Evolutionary conservation across 2,888 invertebrate genomes (phyloP), one percentile per base, ranked within the genome.

Genomic region (Frankliniella fusca): DNA sequence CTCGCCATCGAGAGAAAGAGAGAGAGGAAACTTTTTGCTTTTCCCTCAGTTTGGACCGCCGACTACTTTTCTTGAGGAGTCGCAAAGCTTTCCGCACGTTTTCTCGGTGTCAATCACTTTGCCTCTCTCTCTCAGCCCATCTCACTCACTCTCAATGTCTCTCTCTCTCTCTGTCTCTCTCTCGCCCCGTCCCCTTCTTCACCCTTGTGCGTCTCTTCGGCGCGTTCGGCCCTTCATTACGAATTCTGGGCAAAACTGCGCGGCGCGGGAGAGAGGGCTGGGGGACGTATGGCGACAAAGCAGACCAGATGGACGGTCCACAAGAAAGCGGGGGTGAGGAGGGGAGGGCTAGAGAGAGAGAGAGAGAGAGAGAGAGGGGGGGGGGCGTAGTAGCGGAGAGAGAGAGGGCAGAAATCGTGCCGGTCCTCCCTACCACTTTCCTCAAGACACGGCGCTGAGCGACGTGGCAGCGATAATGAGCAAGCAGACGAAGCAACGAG

Each of bases 41-140:
- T 12, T 54, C 54, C 15, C 2, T 9, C 18, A 12, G 54, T 54
- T 18, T 54, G 54, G 54, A 54, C 18, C 54, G 15, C 18, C 54
- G 54, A 76, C 70, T 76, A 76, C 70, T 76, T 76, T 76, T 76
- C 70, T 23, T 27, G 70, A 23, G 70, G 70, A 76, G 70, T 27
- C 70, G 20, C 61, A 76, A 76, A 76, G 70, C 70, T 76, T 76
- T 76, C 70, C 70, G 70, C 70, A 76, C 70, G 70, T 76, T 76
- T 76, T 76, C 27, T 76, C 70, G 70, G 70, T 76, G 70, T 76
- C 70, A 76, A 76, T 76, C 70, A 76, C 70, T 76, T 27, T 27
- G 70, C 23, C 27, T 27, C 23, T 18, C 61, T 7, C 61, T n/a
- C n/a, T 15, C 11, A 7, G 7, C 61, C 7, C 61, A 8, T 61